Base-by-base conservation (phyloP, 2,797 vertebrate species). In the Nannoperca australis region DNA sequence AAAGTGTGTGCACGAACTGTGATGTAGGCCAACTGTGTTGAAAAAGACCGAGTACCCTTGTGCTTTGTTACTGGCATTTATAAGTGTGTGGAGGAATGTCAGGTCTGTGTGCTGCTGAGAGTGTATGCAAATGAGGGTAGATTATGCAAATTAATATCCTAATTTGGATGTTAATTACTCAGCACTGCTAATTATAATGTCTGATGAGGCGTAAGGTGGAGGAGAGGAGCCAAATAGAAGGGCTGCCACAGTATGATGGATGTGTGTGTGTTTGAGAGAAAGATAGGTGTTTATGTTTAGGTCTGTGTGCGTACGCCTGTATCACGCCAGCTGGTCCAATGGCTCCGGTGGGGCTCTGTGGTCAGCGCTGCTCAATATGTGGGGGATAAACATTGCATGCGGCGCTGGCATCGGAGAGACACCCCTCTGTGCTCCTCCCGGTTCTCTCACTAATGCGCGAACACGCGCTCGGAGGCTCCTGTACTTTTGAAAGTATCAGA, bases 81-180 rank as follows among this genome's bases (percentile, higher is more conserved):
- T 27, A 38, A 56, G 55, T 32, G 64, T 75, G 79, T 78, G 45
- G 56, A 83, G 85, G 83, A 86, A 76, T 18, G 68, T 75, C 81
- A 61, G 74, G 81, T 85, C 13, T 67, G 49, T 75, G 74, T 85
- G 63, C 60, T 67, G 54, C 78, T 73, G 62, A 66, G 70, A 78
- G 53, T 78, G 18, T 85, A 88, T 91, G 87, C 79, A 89, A 92
- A 91, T 90, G 20, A 84, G 51, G 30, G 61, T 27, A 47, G 24
- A 77, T 90, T 90, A 92, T 94, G 92, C 89, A 92, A 94, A 94
- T 91, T 7, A 66, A 79, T n/a, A 75, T 66, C 90, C 91, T 92
- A 90, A 94, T 94, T 93, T 92, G 82, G 89, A 71, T 91, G 87
- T 94, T 95, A 95, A 95, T 95, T 94, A 94, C 90, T 87, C 89